Evolutionary conservation across 2,888 invertebrate genomes (phyloP).

Genomic region (Xestoiulus laeticollis): DNA sequence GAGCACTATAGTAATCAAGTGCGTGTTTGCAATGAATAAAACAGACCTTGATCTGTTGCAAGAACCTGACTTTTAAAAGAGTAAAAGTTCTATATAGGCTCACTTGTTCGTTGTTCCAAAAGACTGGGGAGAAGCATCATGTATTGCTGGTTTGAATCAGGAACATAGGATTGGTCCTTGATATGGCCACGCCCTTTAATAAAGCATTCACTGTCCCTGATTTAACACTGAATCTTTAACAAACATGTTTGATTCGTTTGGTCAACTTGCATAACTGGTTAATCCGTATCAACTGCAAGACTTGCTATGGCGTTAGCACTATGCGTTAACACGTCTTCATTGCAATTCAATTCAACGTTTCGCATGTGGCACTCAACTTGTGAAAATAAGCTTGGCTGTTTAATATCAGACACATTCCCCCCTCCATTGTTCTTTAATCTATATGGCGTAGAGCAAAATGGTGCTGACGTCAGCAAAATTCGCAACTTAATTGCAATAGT

Average conservation of each 20-base stretch:
- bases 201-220: not conserved
- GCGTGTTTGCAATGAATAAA: too few species aligned
- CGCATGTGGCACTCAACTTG: not conserved
- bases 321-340: not conserved
- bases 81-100: not conserved
- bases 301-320: not conserved
- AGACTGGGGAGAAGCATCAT: not conserved
- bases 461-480: not conserved
- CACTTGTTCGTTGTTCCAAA: not conserved
- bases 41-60: not conserved
- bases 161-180: not conserved
- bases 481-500: not conserved
- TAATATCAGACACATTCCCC: not conserved
- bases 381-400: not conserved
- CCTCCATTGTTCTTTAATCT: slow-evolving; percentile 31
- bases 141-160: not conserved
- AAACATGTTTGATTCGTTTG: not conserved
- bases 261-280: not conserved
- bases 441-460: not conserved
- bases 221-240: not conserved
- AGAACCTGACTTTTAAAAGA: not conserved
- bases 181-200: not conserved
- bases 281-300: not conserved
- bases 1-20: too few species aligned
- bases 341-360: not conserved